Evolutionary conservation across 2,797 vertebrate genomes (phyloP).

Genomic region (Pseudopleuronectes americanus): DNA sequence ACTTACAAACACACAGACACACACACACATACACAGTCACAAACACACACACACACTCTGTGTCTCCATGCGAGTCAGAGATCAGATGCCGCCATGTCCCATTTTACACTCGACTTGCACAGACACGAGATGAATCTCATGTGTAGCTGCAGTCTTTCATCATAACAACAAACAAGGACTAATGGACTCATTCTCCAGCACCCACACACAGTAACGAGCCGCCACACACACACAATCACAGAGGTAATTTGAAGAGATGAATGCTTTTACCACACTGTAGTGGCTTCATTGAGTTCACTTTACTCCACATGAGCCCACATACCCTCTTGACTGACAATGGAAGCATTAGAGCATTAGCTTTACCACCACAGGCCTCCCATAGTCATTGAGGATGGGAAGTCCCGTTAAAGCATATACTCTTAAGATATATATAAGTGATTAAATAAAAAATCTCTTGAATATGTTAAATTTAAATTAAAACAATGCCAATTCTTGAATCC

Average conservation of each 20-base stretch:
- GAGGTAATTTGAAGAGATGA: conserved; percentile 63
- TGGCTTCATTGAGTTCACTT: conserved; percentile 61
- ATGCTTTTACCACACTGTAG: conserved; percentile 62
- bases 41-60: conserved; percentile 8
- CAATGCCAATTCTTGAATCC: neutral
- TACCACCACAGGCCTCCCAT: neutral
- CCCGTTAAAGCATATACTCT: too few relatives aligned
- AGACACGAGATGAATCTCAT: conserved; percentile 47
- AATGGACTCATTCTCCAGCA: conserved; percentile 57
- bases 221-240: conserved; percentile 25
- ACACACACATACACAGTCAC: neutral
- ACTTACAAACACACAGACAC: neutral
- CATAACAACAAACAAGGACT: conserved; percentile 59
- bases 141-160: conserved; percentile 63
- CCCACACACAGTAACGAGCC: neutral
- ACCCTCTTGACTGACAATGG: conserved; percentile 22
- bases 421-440: too few relatives aligned
- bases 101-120: conserved; percentile 59
- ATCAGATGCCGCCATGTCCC: conserved; percentile 49
- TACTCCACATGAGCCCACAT: conserved; percentile 36
- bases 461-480: neutral
- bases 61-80: conserved; percentile 27
- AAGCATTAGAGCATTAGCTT: conserved; percentile 6
- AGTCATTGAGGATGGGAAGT: neutral
- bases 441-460: neutral